Evolutionary conservation across 2,888 invertebrate genomes (phyloP).

Genomic region (Morpho deidamia): DNA sequence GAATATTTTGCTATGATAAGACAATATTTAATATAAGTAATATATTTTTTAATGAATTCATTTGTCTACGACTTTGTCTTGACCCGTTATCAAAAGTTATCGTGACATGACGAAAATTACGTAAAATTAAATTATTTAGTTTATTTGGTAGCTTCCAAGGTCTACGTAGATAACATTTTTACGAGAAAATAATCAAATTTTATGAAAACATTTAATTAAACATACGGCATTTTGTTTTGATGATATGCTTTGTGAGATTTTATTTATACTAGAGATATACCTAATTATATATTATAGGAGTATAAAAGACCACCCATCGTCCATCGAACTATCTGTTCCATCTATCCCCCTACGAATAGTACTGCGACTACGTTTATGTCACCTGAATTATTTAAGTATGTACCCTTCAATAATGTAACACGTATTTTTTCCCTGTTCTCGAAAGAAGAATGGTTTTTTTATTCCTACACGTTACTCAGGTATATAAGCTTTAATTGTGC

Average conservation of each 20-base stretch:
- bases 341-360: rapidly evolving
- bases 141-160: conserved; percentile 27
- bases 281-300: too few species aligned
- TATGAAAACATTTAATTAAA: conserved; percentile 6
- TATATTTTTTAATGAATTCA: conserved; percentile 4
- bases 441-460: too few species aligned
- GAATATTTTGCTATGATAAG: conserved; percentile 1
- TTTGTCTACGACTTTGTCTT: conserved; percentile 15
- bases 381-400: too few species aligned
- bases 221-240: conserved; percentile 1
- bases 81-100: conserved; percentile 24
- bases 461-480: too few species aligned
- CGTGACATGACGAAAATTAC: conserved; percentile 33
- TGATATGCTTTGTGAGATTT: neutral
- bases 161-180: conserved; percentile 26
- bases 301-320: too few species aligned
- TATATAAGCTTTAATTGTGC: too few species aligned
- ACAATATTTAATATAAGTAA: too few species aligned
- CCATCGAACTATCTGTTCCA: too few species aligned
- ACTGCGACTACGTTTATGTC: too few species aligned
- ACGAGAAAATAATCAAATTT: conserved; percentile 5
- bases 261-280: too few species aligned
- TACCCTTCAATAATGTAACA: too few species aligned
- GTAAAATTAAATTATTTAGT: conserved; percentile 33
- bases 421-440: too few species aligned